Evolutionary conservation across 2,888 invertebrate species (phyloP).

Genomic region (Trachelus iudaicus): DNA sequence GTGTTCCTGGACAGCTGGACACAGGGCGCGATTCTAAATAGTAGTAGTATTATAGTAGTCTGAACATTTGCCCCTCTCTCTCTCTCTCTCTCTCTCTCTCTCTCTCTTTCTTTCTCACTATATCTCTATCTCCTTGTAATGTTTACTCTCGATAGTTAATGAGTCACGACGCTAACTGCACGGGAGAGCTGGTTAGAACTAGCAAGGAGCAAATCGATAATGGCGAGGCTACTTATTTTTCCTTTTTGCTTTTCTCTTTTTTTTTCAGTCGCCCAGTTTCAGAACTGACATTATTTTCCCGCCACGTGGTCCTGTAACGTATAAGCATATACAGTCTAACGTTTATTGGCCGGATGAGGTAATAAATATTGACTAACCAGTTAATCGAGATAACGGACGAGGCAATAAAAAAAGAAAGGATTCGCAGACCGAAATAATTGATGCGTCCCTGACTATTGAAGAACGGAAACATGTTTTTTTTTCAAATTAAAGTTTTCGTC

Average conservation of each 20-base stretch:
- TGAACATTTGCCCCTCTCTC: background rate
- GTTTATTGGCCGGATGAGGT: background rate
- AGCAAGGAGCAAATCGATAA: slow-evolving; percentile 41
- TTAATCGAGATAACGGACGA: background rate
- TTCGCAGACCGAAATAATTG: background rate
- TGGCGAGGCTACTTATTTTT: slow-evolving; percentile 16
- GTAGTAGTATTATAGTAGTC: background rate
- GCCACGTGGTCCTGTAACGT: background rate
- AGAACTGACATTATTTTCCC: background rate
- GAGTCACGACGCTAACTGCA: slow-evolving; percentile 44
- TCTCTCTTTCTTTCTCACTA: background rate
- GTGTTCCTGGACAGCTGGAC: background rate
- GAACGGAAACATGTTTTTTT: background rate
- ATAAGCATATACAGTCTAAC: background rate
- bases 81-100: background rate
- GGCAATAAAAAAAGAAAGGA: background rate
- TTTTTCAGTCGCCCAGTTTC: background rate
- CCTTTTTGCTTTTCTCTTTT: background rate
- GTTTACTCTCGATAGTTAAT: slow-evolving; percentile 53
- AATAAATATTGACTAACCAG: background rate
- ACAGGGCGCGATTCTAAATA: background rate
- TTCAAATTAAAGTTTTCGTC: background rate
- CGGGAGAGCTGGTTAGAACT: slow-evolving; percentile 14
- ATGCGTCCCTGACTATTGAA: background rate
- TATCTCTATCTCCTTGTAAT: slow-evolving; percentile 11